phyloP scores from a whole-genome alignment of 2,113 vertebrate species.

The Cromileptes altivelis region DNA sequence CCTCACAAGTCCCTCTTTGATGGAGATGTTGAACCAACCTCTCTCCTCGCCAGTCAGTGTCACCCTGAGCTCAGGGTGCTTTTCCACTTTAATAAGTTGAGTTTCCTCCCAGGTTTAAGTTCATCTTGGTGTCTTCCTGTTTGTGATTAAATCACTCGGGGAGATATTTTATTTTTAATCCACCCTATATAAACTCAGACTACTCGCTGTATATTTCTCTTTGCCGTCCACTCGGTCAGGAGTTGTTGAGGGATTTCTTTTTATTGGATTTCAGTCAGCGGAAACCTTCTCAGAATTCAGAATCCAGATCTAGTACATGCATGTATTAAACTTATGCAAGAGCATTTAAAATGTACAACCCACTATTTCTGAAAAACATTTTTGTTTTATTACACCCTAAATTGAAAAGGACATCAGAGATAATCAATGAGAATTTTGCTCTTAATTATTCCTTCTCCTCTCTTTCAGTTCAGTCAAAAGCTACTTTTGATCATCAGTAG shows the following conservation, averaged over 20 bases:
- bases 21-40: slow-evolving; percentile 48
- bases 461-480: not conserved
- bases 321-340: slow-evolving; percentile 46
- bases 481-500: not conserved
- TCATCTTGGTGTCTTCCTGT: slow-evolving; percentile 56
- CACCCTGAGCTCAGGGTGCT: slow-evolving; percentile 50
- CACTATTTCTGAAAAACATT: slow-evolving; percentile 13
- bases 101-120: slow-evolving; percentile 68
- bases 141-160: slow-evolving; percentile 75
- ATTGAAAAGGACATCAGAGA: not conserved
- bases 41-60: slow-evolving; percentile 30
- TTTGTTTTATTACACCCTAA: not conserved
- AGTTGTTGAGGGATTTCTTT: slow-evolving; percentile 53
- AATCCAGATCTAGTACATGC: slow-evolving; percentile 45
- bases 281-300: slow-evolving; percentile 50
- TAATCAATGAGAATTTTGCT: not conserved
- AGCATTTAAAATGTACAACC: slow-evolving; percentile 18
- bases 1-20: slow-evolving; percentile 47
- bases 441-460: not conserved
- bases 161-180: slow-evolving; percentile 75
- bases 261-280: slow-evolving; percentile 65
- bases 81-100: slow-evolving; percentile 71
- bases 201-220: slow-evolving; percentile 39
- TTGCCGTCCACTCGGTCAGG: slow-evolving; percentile 29
- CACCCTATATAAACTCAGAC: slow-evolving; percentile 47